Conservation (phyloP, 2,113 vertebrate species). For the Ammodytes dubius region DNA sequence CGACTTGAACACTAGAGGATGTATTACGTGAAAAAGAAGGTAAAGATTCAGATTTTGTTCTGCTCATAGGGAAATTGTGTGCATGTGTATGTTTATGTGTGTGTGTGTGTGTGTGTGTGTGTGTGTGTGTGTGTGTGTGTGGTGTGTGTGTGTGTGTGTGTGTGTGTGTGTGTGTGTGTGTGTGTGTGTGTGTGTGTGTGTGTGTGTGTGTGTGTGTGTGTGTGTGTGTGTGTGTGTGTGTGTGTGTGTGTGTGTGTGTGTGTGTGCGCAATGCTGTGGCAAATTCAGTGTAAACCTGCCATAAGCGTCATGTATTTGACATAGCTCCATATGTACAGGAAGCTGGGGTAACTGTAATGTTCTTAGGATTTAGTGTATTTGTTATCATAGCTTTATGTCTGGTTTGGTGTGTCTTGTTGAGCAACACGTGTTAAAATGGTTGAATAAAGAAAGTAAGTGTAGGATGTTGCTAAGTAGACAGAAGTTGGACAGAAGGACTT, state of each 20-base stretch:
- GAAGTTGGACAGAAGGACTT: not conserved
- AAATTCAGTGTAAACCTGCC: constrained; percentile 1
- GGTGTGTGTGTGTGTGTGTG: not conserved
- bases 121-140: no score
- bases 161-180: constrained; percentile 12
- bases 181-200: not conserved
- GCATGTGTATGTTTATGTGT: constrained; percentile 1
- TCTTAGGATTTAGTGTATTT: not conserved
- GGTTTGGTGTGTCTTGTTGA: not conserved
- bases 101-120: constrained; percentile 15
- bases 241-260: no score
- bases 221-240: no score
- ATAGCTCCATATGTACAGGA: not conserved
- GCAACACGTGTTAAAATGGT: not conserved
- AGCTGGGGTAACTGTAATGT: not conserved
- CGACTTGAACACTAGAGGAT: constrained; percentile 74
- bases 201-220: no score
- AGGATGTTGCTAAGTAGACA: constrained; percentile 5
- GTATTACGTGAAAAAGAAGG: constrained; percentile 87
- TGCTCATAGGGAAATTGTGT: constrained; percentile 5
- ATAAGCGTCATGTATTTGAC: constrained; percentile 21
- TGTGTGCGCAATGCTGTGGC: not conserved
- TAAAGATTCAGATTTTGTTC: constrained; percentile 60
- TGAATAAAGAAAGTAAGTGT: not conserved
- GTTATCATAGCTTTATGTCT: not conserved